Evolutionary conservation across 2,113 vertebrate genomes (phyloP).

Genomic region (Sinocyclocheilus grahami): DNA sequence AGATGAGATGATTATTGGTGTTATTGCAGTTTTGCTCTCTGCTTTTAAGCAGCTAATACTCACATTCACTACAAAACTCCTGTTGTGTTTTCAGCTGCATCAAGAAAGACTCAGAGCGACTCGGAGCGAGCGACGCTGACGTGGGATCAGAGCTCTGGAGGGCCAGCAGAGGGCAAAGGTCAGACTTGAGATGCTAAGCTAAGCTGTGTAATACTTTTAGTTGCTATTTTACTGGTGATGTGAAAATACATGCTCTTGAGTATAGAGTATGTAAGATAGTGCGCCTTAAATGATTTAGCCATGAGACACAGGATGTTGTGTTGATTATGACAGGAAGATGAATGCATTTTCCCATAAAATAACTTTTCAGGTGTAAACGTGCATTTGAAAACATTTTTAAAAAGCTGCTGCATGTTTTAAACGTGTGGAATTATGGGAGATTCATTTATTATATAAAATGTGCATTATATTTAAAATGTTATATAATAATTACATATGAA

Average conservation of each 20-base stretch:
- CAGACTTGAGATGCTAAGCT: constrained; percentile 56
- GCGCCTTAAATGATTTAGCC: neutral
- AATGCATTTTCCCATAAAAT: too few species aligned
- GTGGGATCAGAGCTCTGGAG: constrained; percentile 60
- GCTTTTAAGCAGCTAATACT: neutral
- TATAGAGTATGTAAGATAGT: neutral
- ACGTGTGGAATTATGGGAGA: neutral
- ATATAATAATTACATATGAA: too few species aligned
- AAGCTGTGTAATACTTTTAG: neutral
- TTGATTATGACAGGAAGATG: neutral
- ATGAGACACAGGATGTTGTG: neutral
- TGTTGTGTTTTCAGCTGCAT: constrained; percentile 65
- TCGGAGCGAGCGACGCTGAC: constrained; percentile 58
- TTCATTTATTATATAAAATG: too few species aligned
- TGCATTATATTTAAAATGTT: too few species aligned
- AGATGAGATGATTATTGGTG: neutral
- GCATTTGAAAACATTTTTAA: too few species aligned
- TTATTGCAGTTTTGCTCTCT: constrained; percentile 15
- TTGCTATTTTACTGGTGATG: constrained; percentile 2
- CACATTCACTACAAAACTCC: neutral
- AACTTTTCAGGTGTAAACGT: too few species aligned
- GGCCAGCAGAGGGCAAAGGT: constrained; percentile 72
- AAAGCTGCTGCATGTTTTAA: too few species aligned
- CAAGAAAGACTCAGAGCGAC: constrained; percentile 66
- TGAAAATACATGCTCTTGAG: neutral